Base-by-base conservation (phyloP, 2,888 invertebrate species). In the Tridacna gigas region DNA sequence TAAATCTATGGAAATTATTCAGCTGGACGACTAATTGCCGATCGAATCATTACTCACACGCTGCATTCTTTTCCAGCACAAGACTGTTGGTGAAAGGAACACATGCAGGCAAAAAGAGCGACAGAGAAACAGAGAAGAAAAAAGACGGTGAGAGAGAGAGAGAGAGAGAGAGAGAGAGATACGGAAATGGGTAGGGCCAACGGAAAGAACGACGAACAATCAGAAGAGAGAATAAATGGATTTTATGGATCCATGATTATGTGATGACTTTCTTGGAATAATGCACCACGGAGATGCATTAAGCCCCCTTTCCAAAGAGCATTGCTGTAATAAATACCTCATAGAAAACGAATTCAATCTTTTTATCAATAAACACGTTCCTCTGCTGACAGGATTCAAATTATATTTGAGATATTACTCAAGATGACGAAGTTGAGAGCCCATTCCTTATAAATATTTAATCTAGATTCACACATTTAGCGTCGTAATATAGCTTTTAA, bases 111-210 rank as follows among this genome's bases (percentile, higher is more conserved):
- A 51, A 51, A 11, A 51, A 13, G 51, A 11, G 51, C 11, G 18
- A 11, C 11, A 26, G 9, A 67, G 13, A 26, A 13, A 18, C 11
- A 67, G 67, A 67, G 67, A 67, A 22, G 26, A 28, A 67, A 28
- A 67, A 22, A 67, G 67, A 67, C 26, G n/a, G 26, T 26, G 12
- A 67, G 13, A 67, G 13, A 67, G 9, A 67, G 67, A 67, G 67
- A 67, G 67, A 67, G 67, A 67, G 67, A 67, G 67, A 67, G 67
- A 67, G 67, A 67, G 67, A 67, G 67, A 67, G 67, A 37, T 18
- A 67, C 26, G n/a, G 67, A 61, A n/a, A 61, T 12, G n/a, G 61
- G n/a, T 12, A 61, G 61, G n/a, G 61, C n/a, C n/a, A n/a, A n/a
- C n/a, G n/a, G n/a, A n/a, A n/a, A n/a, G n/a, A n/a, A n/a, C n/a